Base-by-base conservation (phyloP, 2,113 vertebrate genomes). In the Ursus arctos region DNA sequence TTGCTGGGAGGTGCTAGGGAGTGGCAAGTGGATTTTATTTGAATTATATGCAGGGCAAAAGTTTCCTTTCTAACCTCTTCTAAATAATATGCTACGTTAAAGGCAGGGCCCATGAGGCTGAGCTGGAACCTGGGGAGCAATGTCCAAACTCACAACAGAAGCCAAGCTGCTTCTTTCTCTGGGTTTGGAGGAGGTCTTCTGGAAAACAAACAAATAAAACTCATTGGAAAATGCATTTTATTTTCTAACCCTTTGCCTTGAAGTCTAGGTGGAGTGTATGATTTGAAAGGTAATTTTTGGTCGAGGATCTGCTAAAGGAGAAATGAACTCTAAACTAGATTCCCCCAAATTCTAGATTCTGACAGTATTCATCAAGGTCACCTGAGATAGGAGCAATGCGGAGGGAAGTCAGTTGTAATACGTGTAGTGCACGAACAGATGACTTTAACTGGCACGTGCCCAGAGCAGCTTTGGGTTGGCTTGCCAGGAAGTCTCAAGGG, bases 261-360 rank as follows among this genome's bases (percentile, higher is more conserved):
- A 94, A n/a, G 81, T 93, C 85, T 65, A 28, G 7, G 24, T 91
- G 86, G 63, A 76, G 72, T 77, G 26, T 72, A 19, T 77, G 36
- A 63, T 49, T 93, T 69, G 76, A 85, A 74, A 95, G 31, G 40
- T 55, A 4, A 49, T 67, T 49, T 89, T 59, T 47, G 16, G 53
- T 40, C 53, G 77, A 96, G 69, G 40, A 51, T 85, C 49, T 82
- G 21, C 93, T 84, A 16, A 69, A 61, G 47, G 53, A 9, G 28
- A 47, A 36, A 4, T 83, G n/a, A 88, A 82, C 71, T 76, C 3
- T n/a, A 69, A 63, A 4, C 49, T 51, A 69, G 74, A 71, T 55
- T 49, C 51, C 7, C 40, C 33, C 19, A 85, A 51, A 76, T 22
- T 43, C n/a, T 47, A 22, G 84, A 63, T 63, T 72, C 47, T 33